These are phyloP conservation scores for Nasonia giraulti DNA, from an alignment of 1,140 invertebrate genomes.

Conservation along the genomic window DNA sequence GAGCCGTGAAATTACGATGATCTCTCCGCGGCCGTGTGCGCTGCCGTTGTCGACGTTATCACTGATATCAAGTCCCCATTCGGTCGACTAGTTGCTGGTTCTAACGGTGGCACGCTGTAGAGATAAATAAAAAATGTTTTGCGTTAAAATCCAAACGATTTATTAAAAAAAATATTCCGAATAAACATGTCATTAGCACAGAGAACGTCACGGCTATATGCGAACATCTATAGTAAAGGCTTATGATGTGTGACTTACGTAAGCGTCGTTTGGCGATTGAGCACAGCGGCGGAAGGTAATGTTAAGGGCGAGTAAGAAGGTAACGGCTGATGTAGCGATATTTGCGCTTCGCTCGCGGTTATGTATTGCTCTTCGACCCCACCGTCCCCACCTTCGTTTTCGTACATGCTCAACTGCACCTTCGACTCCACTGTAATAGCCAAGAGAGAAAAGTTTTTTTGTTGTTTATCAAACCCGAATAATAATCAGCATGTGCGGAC, in stretches of 20 bases:
- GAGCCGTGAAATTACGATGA: conserved; percentile 50
- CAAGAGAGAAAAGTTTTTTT: background rate
- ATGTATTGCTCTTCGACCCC: conserved; percentile 65
- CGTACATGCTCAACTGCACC: conserved; percentile 70
- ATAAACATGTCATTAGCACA: conserved; percentile 35
- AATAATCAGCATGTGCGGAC: too few species aligned
- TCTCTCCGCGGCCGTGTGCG: conserved; percentile 61
- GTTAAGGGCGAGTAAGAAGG: conserved; percentile 64
- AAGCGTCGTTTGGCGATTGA: conserved; percentile 71
- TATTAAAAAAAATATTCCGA: conserved; percentile 50
- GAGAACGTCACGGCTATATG: background rate
- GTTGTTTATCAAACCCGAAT: too few species aligned
- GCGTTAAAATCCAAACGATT: too few species aligned
- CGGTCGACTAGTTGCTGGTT: conserved; percentile 68
- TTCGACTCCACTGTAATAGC: conserved; percentile 70
- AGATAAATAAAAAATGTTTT: too few species aligned
- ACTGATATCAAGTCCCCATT: conserved; percentile 64
- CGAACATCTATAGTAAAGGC: conserved; percentile 26
- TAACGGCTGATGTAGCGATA: conserved; percentile 61
- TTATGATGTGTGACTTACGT: conserved; percentile 64
- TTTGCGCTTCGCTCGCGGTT: conserved; percentile 62
- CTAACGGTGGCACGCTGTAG: conserved; percentile 70
- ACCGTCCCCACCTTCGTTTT: conserved; percentile 63
- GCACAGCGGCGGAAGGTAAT: conserved; percentile 70
- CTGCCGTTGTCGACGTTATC: conserved; percentile 67